phyloP scores from a whole-genome alignment of 2,113 vertebrate genomes.

The Hippoglossus stenolepis region DNA sequence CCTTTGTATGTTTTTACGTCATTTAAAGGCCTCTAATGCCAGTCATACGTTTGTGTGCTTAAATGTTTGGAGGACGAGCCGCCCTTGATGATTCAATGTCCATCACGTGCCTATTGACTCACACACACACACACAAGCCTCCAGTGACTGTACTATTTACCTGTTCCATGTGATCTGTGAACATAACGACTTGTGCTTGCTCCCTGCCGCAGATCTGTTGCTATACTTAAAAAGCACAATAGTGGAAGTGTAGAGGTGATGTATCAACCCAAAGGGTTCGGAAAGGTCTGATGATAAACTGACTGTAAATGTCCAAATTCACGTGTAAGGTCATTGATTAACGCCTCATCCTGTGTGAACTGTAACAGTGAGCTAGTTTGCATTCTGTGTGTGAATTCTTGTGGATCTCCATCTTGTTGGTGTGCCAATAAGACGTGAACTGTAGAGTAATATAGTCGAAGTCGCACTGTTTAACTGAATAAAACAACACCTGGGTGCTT shows the following conservation, averaged over 20 bases:
- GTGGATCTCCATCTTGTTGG: constrained; percentile 69
- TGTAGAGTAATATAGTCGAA: constrained; percentile 59
- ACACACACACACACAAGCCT: constrained; percentile 40
- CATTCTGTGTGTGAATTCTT: constrained; percentile 58
- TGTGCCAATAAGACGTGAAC: constrained; percentile 67
- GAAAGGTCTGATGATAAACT: constrained; percentile 51
- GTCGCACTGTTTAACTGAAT: constrained; percentile 62
- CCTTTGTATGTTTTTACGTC: constrained; percentile 16
- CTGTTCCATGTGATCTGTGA: constrained; percentile 8
- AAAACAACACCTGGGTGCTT: constrained; percentile 55
- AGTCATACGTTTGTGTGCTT: constrained; percentile 33
- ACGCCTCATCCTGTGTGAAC: constrained; percentile 37
- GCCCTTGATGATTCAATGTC: constrained; percentile 54
- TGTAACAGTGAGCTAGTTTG: constrained; percentile 62
- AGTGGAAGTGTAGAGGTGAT: constrained; percentile 34
- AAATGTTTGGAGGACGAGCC: constrained; percentile 70
- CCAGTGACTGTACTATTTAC: constrained; percentile 20
- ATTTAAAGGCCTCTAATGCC: constrained; percentile 13
- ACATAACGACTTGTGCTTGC: constrained; percentile 36
- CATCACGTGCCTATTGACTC: constrained; percentile 51
- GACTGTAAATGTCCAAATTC: constrained; percentile 41
- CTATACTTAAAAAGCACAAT: constrained; percentile 61
- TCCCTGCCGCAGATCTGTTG: constrained; percentile 57
- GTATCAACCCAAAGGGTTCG: too few species aligned
- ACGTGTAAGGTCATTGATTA: constrained; percentile 11